Conservation (phyloP, 37 sponge, comb jelly and placozoan species). For the Diacarnus erythraeanus region DNA sequence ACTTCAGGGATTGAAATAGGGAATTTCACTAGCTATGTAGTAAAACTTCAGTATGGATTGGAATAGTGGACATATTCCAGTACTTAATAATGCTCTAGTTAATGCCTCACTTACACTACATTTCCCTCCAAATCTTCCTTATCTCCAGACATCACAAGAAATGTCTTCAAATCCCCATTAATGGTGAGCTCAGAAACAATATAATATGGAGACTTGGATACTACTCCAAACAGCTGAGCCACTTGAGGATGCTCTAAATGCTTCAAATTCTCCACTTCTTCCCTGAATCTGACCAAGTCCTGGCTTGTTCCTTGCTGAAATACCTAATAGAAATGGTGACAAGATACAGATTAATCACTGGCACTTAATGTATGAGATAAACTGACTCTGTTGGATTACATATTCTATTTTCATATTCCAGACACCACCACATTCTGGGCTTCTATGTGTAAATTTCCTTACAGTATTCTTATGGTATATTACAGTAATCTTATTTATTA, state of each 20-base stretch:
- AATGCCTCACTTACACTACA: background rate
- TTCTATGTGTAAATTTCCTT: too few species aligned
- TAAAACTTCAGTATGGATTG: background rate
- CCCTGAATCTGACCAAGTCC: slow-evolving; percentile 47
- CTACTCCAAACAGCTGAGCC: slow-evolving; percentile 69
- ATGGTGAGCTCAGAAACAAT: slow-evolving; percentile 69
- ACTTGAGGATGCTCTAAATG: slow-evolving; percentile 64
- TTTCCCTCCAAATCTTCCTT: background rate
- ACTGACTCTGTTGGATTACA: too few species aligned
- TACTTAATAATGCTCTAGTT: background rate
- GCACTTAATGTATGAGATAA: too few species aligned
- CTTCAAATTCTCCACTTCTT: slow-evolving; percentile 42
- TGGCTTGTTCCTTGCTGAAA: slow-evolving; percentile 56
- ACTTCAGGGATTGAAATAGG: too few species aligned
- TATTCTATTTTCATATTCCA: too few species aligned
- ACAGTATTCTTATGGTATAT: too few species aligned
- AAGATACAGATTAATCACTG: too few species aligned
- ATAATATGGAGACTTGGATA: slow-evolving; percentile 71
- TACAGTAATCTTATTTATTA: too few species aligned
- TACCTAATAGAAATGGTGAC: too few species aligned
- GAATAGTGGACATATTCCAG: background rate
- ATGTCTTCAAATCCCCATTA: slow-evolving; percentile 86
- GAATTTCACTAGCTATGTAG: too few species aligned
- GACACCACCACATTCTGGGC: too few species aligned
- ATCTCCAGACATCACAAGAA: slow-evolving; percentile 42